Evolutionary conservation across 2,888 invertebrate genomes (phyloP).

Genomic region (Microchrysa polita): DNA sequence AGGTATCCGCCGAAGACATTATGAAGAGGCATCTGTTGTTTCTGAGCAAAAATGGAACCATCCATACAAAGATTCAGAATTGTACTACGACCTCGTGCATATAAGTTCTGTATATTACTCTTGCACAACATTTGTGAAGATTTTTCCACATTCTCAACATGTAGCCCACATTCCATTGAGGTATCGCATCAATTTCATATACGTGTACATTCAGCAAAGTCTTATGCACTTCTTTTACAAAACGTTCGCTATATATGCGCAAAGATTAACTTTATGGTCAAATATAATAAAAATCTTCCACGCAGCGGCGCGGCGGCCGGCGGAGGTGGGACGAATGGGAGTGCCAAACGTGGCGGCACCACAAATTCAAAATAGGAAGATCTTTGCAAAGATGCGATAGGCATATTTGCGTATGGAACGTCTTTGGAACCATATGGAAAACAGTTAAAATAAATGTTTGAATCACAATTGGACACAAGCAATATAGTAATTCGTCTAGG

Average conservation of each 20-base stretch:
- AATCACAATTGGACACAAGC: constrained; percentile 32
- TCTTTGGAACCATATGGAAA: constrained; percentile 6
- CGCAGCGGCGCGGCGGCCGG: no score
- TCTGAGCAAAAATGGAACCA: not conserved
- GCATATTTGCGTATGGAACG: no score
- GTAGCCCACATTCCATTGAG: constrained; percentile 45
- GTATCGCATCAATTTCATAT: constrained; percentile 37
- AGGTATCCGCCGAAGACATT: not conserved
- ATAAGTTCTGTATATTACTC: constrained; percentile 18
- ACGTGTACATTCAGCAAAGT: no score
- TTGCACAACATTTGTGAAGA: constrained; percentile 41
- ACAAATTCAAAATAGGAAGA: constrained; percentile 21
- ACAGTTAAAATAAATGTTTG: constrained; percentile 37
- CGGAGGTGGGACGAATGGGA: no score
- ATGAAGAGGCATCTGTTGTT: no score
- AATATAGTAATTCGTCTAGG: constrained; percentile 1
- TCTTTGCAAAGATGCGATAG: no score
- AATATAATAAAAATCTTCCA: constrained; percentile 28
- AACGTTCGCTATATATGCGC: no score
- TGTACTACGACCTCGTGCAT: not conserved
- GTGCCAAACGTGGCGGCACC: not conserved
- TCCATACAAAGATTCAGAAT: not conserved
- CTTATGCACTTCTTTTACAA: constrained; percentile 39
- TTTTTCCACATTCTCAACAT: constrained; percentile 48
- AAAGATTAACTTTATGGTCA: constrained; percentile 33